phyloP scores from a whole-genome alignment of 2,888 invertebrate species.

The Stramonita haemastoma region DNA sequence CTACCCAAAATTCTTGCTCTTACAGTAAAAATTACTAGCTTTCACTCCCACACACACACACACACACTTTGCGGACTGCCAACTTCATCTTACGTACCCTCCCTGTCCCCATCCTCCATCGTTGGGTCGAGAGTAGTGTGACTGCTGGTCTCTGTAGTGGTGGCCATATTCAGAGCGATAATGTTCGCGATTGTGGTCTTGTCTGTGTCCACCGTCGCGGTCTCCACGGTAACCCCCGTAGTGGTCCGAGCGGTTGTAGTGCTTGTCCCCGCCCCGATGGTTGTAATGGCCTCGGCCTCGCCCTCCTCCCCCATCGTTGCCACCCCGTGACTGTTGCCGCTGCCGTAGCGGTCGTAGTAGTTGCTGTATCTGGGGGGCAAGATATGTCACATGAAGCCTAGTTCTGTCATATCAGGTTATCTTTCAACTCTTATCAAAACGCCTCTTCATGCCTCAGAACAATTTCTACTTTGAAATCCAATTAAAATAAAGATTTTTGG shows the following conservation, averaged over 20 bases:
- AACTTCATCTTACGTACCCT: conserved; percentile 28
- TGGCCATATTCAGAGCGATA: conserved; percentile 64
- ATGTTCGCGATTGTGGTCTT: conserved; percentile 57
- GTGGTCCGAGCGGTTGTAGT: conserved; percentile 51
- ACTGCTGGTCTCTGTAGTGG: conserved; percentile 59
- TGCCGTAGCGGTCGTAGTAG: conserved; percentile 38
- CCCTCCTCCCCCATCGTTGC: conserved; percentile 35
- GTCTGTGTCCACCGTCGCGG: conserved; percentile 53
- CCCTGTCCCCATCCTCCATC: conserved; percentile 46
- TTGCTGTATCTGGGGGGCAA: conserved; percentile 55
- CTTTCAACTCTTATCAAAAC: no score
- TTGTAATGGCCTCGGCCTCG: conserved; percentile 56
- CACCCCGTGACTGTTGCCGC: conserved; percentile 38
- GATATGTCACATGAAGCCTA: no score
- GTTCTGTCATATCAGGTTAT: no score
- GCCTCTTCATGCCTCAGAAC: no score
- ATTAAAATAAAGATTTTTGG: no score
- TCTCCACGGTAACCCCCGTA: conserved; percentile 52
- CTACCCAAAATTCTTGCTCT: neutral
- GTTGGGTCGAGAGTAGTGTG: conserved; percentile 4
- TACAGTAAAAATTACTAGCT: no score
- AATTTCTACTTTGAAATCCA: no score
- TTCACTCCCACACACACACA: no score
- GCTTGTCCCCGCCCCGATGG: conserved; percentile 55
- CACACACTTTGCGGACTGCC: no score